These are phyloP conservation scores for Myotis pilosus DNA, from an alignment of 2,797 vertebrate species.

Conservation along the genomic window DNA sequence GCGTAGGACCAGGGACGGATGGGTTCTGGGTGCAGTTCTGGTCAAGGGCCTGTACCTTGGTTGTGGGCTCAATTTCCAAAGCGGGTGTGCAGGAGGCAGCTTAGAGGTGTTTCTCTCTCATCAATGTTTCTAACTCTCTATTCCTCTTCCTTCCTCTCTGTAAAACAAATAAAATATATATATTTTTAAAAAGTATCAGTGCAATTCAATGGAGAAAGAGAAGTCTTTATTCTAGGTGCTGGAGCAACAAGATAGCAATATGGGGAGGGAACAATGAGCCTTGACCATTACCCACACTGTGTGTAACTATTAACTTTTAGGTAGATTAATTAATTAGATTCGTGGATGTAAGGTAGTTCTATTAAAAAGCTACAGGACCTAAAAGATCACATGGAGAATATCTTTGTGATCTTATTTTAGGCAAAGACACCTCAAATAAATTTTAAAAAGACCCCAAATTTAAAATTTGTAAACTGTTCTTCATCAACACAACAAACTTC, in stretches of 20 bases:
- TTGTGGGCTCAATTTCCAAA: too few species aligned
- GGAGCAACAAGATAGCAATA: not conserved
- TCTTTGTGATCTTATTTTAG: not conserved
- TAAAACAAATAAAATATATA: too few species aligned
- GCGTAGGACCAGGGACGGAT: too few species aligned
- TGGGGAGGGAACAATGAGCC: not conserved
- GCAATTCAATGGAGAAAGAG: not conserved
- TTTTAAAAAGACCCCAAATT: not conserved
- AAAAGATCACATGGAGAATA: not conserved
- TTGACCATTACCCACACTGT: not conserved
- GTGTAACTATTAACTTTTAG: not conserved
- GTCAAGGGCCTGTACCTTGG: too few species aligned
- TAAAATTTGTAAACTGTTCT: not conserved
- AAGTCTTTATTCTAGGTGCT: not conserved
- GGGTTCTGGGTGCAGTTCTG: too few species aligned
- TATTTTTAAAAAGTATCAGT: not conserved
- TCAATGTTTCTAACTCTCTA: too few species aligned
- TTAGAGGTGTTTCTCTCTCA: too few species aligned
- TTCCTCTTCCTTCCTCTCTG: too few species aligned
- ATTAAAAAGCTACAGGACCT: not conserved
- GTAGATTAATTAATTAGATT: not conserved
- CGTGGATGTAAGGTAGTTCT: not conserved
- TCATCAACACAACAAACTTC: not conserved
- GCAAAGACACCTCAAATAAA: not conserved
- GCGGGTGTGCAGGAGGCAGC: too few species aligned